Evolutionary conservation across 2,113 vertebrate genomes (phyloP).

Genomic region (Forbesichthys agassizii): DNA sequence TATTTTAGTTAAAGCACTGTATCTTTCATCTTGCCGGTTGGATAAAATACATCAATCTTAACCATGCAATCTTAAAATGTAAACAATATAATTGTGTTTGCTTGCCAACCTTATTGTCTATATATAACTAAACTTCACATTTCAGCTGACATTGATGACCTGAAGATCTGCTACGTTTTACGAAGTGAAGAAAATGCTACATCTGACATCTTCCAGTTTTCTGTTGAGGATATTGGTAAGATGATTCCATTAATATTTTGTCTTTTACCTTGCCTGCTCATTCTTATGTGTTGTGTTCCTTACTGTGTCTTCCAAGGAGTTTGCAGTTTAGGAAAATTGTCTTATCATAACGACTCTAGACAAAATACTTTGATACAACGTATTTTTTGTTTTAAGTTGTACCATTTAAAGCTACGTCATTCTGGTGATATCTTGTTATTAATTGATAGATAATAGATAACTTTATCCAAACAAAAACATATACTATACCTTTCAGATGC

Average conservation of each 20-base stretch:
- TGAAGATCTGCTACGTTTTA: constrained; percentile 91
- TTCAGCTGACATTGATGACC: constrained; percentile 88
- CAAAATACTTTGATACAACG: too few relatives aligned
- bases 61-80: too few relatives aligned
- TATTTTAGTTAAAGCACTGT: constrained; percentile 4
- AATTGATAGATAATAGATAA: too few relatives aligned
- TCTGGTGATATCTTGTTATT: too few relatives aligned
- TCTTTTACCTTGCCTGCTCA: not conserved
- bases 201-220: constrained; percentile 86
- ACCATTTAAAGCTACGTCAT: too few relatives aligned
- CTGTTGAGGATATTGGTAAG: constrained; percentile 88
- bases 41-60: not conserved
- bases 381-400: too few relatives aligned
- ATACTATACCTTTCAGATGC: too few relatives aligned
- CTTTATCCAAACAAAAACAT: too few relatives aligned
- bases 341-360: not conserved
- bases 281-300: not conserved
- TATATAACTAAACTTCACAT: constrained; percentile 5
- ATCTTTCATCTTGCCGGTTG: constrained; percentile 24
- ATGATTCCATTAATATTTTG: constrained; percentile 3
- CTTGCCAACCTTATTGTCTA: not conserved
- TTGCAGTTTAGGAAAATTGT: not conserved
- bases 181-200: constrained; percentile 82
- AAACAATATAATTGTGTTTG: not conserved
- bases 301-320: not conserved